A percentile compares a stretch with the other conserved stretches of the same genome.
Evolutionary conservation across 2,797 vertebrate species (phyloP).

Genomic region (Pelodytes ibericus): DNA sequence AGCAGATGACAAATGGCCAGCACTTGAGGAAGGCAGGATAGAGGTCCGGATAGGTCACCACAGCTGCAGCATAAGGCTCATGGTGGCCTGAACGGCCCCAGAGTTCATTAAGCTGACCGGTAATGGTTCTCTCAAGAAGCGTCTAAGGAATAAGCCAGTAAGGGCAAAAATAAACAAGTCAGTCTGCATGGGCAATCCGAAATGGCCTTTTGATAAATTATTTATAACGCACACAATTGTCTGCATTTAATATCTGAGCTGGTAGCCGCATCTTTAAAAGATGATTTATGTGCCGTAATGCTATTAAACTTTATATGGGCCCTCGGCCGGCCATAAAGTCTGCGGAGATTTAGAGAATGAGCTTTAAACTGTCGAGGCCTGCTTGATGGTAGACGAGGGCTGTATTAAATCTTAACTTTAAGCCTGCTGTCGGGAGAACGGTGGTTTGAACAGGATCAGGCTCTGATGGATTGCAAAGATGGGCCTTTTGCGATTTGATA

Average conservation of each 20-base stretch:
- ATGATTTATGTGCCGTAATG: conserved; percentile 98
- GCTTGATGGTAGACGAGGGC: conserved; percentile 74
- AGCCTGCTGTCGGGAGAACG: conserved; percentile 89
- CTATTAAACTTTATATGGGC: conserved; percentile 93
- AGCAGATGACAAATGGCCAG: conserved; percentile 87
- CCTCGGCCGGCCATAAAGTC: conserved; percentile 88
- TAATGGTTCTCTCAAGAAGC: conserved; percentile 81
- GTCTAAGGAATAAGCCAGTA: conserved; percentile 87
- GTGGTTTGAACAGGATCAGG: conserved; percentile 85
- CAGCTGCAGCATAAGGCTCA: conserved; percentile 79
- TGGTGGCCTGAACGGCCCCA: conserved; percentile 76
- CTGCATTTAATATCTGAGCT: conserved; percentile 95
- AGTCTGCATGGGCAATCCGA: conserved; percentile 75
- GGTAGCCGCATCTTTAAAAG: conserved; percentile 94
- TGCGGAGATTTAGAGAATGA: conserved; percentile 90
- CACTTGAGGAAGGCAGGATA: conserved; percentile 72
- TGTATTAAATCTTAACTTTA: conserved; percentile 90
- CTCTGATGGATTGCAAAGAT: conserved; percentile 85
- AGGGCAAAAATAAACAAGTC: conserved; percentile 91
- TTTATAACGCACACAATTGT: conserved; percentile 95
- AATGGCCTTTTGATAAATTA: conserved; percentile 95
- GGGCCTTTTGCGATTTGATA: conserved; percentile 62
- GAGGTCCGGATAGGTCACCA: conserved; percentile 81
- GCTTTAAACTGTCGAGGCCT: conserved; percentile 92
- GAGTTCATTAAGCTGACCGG: conserved; percentile 91